These are phyloP conservation scores for Conistra vaccinii DNA, from an alignment of 2,888 invertebrate genomes.

Conservation along the genomic window DNA sequence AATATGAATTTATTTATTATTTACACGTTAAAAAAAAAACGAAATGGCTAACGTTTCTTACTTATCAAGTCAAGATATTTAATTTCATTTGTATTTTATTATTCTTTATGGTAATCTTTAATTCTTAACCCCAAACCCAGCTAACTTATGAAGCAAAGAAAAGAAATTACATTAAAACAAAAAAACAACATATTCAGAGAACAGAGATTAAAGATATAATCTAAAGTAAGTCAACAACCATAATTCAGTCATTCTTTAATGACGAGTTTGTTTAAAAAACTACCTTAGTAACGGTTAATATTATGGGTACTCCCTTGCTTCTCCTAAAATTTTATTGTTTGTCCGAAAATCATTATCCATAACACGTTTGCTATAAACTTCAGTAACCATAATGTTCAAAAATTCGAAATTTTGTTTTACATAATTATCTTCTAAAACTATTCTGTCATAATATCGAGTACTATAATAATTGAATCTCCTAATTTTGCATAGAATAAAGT, in stretches of 20 bases:
- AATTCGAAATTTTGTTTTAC: too few relatives aligned
- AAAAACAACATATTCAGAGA: conserved; percentile 25
- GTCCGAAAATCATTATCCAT: too few relatives aligned
- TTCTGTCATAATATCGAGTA: too few relatives aligned
- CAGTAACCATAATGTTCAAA: too few relatives aligned
- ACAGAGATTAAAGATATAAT: conserved; percentile 8
- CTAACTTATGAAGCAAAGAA: conserved; percentile 1
- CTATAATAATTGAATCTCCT: too few relatives aligned
- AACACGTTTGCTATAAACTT: too few relatives aligned
- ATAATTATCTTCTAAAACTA: too few relatives aligned
- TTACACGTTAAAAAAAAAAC: too few relatives aligned
- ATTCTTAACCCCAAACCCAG: conserved; percentile 7
- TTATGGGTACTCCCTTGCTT: too few relatives aligned
- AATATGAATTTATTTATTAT: neutral
- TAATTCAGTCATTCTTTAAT: neutral
- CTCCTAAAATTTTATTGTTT: too few relatives aligned
- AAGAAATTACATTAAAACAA: conserved; percentile 27
- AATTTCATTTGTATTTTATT: neutral
- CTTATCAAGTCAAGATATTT: neutral
- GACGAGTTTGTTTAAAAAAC: neutral
- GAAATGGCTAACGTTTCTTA: neutral
- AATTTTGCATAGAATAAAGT: too few relatives aligned
- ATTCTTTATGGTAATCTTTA: conserved; percentile 9
- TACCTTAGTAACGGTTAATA: neutral
- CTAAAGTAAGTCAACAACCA: neutral